A percentile compares a stretch with the other conserved stretches of the same genome.
These are phyloP conservation scores for Agriopis leucophaearia DNA, from an alignment of 2,888 invertebrate species.

Conservation along the genomic window DNA sequence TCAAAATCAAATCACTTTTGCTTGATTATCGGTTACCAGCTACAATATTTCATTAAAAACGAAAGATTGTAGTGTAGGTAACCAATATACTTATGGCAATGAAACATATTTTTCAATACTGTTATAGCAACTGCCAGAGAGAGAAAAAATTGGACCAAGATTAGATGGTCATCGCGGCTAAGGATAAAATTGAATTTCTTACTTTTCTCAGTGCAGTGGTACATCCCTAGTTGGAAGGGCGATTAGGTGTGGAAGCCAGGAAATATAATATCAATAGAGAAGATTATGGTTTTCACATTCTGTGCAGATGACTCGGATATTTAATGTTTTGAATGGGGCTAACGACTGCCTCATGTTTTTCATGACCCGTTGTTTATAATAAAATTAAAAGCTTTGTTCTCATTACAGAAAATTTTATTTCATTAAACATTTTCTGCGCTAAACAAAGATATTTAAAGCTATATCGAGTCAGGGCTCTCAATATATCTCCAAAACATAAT, in stretches of 20 bases:
- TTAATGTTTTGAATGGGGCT: constrained; percentile 39
- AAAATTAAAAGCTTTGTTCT: constrained; percentile 11
- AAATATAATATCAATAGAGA: constrained; percentile 48
- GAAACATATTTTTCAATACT: no score
- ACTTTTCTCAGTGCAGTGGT: not conserved
- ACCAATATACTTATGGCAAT: no score
- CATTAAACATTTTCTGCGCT: no score
- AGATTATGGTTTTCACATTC: constrained; percentile 49
- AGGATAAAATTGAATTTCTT: not conserved
- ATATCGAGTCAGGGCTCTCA: no score
- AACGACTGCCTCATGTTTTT: constrained; percentile 25
- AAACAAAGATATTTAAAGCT: no score
- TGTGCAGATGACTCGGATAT: constrained; percentile 41
- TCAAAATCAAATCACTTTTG: no score
- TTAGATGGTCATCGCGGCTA: not conserved
- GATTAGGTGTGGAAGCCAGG: constrained; percentile 49
- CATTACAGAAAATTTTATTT: not conserved
- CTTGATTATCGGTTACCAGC: no score
- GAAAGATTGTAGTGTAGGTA: no score
- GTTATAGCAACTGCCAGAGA: no score
- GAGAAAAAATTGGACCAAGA: no score
- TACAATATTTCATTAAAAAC: no score
- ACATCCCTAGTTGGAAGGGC: constrained; percentile 35
- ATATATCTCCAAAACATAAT: no score
- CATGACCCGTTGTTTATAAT: constrained; percentile 8